Percentiles rank a stretch among this genome's conserved stretches.
Conservation (phyloP, 2,888 invertebrate species). For the Zelleria hepariella region DNA sequence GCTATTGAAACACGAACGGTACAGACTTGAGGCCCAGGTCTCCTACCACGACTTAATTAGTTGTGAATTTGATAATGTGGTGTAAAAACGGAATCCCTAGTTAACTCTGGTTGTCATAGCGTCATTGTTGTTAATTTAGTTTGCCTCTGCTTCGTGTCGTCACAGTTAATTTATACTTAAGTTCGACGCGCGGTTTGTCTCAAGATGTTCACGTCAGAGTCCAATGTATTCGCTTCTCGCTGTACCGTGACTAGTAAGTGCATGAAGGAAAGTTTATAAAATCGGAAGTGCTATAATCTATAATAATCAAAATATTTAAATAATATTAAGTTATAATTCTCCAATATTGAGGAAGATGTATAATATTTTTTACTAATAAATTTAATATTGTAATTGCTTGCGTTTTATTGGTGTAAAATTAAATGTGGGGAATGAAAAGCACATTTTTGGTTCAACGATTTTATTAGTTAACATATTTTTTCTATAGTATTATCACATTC, state of each 20-base stretch:
- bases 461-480: neutral
- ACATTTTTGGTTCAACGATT: neutral
- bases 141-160: neutral
- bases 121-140: too few species aligned
- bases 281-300: constrained; percentile 68
- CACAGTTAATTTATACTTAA: neutral
- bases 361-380: constrained; percentile 74
- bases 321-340: constrained; percentile 71
- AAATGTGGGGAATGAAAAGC: neutral
- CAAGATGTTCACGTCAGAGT: neutral
- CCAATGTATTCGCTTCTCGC: constrained; percentile 45
- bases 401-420: constrained; percentile 38
- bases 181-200: neutral
- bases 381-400: constrained; percentile 60
- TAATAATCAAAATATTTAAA: constrained; percentile 67
- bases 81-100: neutral
- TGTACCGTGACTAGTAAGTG: constrained; percentile 49
- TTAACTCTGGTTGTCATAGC: neutral
- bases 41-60: neutral
- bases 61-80: neutral
- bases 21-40: too few species aligned
- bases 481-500: neutral
- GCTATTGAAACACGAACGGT: too few species aligned
- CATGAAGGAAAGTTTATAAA: constrained; percentile 54
- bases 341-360: constrained; percentile 73